Percentiles rank a stretch among this genome's conserved stretches.
phyloP scores from a whole-genome alignment of 2,888 invertebrate genomes.

The Halictus quadricinctus region DNA sequence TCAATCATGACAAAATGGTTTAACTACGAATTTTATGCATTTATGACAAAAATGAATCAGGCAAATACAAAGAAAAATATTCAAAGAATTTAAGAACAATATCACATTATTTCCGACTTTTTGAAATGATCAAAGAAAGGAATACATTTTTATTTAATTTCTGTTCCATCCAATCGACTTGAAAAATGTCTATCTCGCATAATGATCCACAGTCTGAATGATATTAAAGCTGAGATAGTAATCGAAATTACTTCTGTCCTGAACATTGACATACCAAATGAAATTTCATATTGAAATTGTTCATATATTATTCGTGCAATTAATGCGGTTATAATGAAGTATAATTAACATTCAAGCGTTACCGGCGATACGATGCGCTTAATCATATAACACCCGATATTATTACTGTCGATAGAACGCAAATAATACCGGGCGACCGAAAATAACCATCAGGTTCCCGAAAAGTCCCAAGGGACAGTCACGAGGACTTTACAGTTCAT shows the following conservation, averaged over 20 bases:
- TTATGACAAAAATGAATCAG: no score
- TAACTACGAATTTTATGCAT: no score
- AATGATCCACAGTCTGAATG: no score
- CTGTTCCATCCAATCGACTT: no score
- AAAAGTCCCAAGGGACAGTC: not conserved
- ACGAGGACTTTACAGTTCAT: slow-evolving; percentile 11
- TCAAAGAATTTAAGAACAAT: no score
- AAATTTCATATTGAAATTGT: not conserved
- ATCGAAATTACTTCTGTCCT: not conserved
- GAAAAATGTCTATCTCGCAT: no score
- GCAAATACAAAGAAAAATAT: no score
- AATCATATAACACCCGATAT: not conserved
- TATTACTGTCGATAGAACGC: not conserved
- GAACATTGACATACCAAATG: not conserved
- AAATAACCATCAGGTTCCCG: not conserved
- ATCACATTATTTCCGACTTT: no score
- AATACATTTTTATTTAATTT: no score
- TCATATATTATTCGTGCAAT: not conserved
- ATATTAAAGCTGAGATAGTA: not conserved
- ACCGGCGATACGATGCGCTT: not conserved
- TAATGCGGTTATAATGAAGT: not conserved
- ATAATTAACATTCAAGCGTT: not conserved
- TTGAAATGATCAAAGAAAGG: no score
- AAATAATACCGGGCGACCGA: not conserved
- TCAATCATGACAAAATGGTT: no score